Percentiles rank a stretch among this genome's conserved stretches.
These are phyloP conservation scores for Lacerta agilis DNA, from an alignment of 2,797 vertebrate species.

Conservation along the genomic window DNA sequence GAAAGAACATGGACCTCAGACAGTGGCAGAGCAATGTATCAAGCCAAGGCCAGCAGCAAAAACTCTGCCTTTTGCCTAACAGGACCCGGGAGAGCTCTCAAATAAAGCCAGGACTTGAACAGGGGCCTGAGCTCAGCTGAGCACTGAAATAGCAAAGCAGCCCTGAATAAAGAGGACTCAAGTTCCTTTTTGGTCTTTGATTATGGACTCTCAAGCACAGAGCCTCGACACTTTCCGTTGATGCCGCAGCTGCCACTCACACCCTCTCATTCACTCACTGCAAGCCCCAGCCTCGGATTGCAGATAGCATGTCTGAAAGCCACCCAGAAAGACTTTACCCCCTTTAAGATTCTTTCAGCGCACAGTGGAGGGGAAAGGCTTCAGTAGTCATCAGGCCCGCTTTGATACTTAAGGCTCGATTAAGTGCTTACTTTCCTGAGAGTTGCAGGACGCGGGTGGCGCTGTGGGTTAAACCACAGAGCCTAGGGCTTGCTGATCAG, in stretches of 20 bases:
- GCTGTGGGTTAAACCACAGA: no score
- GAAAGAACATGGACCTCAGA: background rate
- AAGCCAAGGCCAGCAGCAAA: background rate
- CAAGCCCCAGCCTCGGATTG: background rate
- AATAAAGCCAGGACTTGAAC: background rate
- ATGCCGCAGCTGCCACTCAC: background rate
- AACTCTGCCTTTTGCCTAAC: background rate
- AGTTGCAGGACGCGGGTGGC: no score
- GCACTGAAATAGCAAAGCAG: background rate
- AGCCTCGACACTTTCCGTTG: background rate
- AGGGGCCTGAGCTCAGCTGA: background rate
- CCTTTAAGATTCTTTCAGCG: background rate
- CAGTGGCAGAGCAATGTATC: background rate
- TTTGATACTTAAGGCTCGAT: background rate
- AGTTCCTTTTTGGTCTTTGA: background rate
- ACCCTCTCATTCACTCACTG: background rate
- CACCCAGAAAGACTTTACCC: background rate
- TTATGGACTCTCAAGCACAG: background rate
- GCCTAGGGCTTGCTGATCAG: no score
- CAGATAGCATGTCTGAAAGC: background rate
- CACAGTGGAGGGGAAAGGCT: background rate
- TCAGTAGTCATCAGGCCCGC: background rate
- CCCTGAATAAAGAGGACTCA: background rate
- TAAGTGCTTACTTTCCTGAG: background rate
- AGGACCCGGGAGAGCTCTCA: background rate